A percentile compares a stretch with the other conserved stretches of the same genome.
Evolutionary conservation across 2,113 vertebrate species (phyloP).

Genomic region (Clarias macrocephalus): DNA sequence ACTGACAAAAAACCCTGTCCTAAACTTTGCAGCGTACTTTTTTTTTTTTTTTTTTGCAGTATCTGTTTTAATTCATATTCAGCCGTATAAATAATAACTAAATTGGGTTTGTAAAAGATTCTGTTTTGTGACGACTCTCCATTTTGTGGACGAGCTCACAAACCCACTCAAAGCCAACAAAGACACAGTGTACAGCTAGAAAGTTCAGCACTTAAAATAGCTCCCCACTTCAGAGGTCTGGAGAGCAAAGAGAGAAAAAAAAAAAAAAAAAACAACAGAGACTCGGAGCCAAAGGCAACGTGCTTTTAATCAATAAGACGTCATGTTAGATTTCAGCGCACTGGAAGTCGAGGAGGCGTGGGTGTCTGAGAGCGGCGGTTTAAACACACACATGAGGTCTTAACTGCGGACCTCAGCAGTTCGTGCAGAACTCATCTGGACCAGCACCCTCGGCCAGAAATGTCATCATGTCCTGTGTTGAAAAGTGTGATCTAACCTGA

Average conservation of each 20-base stretch:
- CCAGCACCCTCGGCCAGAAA: neutral
- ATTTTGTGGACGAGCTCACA: conserved; percentile 13
- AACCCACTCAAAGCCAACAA: conserved; percentile 26
- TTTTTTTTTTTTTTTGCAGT: neutral
- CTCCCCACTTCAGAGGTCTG: conserved; percentile 29
- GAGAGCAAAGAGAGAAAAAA: conserved; percentile 47
- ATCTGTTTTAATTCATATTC: neutral
- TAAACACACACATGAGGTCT: neutral
- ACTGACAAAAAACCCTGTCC: neutral
- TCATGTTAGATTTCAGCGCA: conserved; percentile 53
- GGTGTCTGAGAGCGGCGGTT: conserved; percentile 43
- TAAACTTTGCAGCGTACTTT: neutral
- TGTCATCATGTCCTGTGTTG: neutral
- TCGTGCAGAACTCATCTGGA: neutral
- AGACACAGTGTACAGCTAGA: conserved; percentile 21
- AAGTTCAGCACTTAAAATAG: conserved; percentile 39
- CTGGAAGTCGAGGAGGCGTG: conserved; percentile 50
- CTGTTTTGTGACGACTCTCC: neutral
- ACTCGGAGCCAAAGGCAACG: conserved; percentile 61
- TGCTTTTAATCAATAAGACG: conserved; percentile 67
- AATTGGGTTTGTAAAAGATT: neutral
- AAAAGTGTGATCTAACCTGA: neutral
- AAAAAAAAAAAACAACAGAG: conserved; percentile 53
- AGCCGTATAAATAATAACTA: neutral
- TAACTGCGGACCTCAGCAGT: neutral